phyloP scores from a whole-genome alignment of 2,797 vertebrate genomes.

The Sylvilagus floridanus region DNA sequence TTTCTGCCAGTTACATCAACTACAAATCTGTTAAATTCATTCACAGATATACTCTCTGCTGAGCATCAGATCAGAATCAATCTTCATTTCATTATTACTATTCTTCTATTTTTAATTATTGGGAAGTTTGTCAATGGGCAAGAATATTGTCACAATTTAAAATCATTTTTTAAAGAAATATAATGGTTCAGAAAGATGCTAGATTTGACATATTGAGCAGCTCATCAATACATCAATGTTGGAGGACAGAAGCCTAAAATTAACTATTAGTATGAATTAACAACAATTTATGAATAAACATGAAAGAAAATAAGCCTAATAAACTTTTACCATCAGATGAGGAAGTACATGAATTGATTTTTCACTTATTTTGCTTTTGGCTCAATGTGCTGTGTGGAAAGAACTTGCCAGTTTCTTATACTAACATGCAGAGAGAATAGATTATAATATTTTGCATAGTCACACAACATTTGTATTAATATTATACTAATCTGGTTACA shows the following conservation, averaged over 20 bases:
- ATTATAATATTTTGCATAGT: background rate
- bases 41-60: background rate
- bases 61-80: background rate
- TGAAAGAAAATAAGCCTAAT: slow-evolving; percentile 14
- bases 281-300: slow-evolving; percentile 11
- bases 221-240: background rate
- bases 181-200: background rate
- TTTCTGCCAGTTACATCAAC: slow-evolving; percentile 7
- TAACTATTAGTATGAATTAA: background rate
- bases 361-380: background rate
- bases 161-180: slow-evolving; percentile 7
- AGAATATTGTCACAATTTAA: background rate
- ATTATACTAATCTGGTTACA: background rate
- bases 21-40: background rate
- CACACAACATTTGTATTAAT: background rate
- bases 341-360: background rate
- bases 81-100: background rate
- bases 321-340: background rate
- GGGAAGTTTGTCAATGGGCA: background rate
- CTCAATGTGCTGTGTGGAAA: background rate
- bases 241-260: background rate
- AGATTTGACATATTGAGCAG: background rate
- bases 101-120: background rate
- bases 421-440: background rate
- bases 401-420: slow-evolving; percentile 14